These are phyloP conservation scores for Pseudococcus jackbeardsleyi DNA, from an alignment of 2,888 invertebrate species.

Conservation along the genomic window DNA sequence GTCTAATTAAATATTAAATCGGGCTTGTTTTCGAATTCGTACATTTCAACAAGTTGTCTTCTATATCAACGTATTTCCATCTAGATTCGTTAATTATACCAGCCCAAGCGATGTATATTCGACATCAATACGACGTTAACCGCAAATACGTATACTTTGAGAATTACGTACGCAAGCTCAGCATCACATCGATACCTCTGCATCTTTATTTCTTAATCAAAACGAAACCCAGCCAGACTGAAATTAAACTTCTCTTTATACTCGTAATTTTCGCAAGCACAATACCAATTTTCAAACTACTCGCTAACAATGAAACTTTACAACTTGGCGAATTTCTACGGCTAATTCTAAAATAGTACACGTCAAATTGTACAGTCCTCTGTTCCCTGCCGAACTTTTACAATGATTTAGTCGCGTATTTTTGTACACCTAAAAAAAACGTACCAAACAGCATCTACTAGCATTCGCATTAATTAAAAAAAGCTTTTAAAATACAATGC, in stretches of 20 bases:
- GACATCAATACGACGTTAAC: neutral
- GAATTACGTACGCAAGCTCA: neutral
- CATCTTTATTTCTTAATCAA: neutral
- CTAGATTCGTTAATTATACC: neutral
- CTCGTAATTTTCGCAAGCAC: neutral
- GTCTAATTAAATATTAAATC: neutral
- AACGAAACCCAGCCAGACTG: neutral
- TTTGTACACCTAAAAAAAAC: neutral
- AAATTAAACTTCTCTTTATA: constrained; percentile 7
- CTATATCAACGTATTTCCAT: neutral
- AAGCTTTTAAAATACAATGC: constrained; percentile 32
- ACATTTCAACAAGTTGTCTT: neutral
- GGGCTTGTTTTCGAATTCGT: neutral
- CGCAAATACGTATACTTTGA: neutral
- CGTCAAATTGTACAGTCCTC: neutral
- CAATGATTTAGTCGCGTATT: neutral
- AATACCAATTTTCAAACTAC: neutral
- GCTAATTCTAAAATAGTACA: constrained; percentile 1
- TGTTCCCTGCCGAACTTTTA: neutral
- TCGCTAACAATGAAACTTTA: neutral
- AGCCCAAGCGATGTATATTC: neutral
- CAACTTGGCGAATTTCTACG: neutral
- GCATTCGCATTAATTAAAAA: constrained; percentile 28
- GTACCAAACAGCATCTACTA: neutral
- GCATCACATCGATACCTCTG: neutral